Percentiles rank a stretch among this genome's conserved stretches.
Conservation (phyloP, 2,888 invertebrate species). For the Dioctria rufipes region DNA sequence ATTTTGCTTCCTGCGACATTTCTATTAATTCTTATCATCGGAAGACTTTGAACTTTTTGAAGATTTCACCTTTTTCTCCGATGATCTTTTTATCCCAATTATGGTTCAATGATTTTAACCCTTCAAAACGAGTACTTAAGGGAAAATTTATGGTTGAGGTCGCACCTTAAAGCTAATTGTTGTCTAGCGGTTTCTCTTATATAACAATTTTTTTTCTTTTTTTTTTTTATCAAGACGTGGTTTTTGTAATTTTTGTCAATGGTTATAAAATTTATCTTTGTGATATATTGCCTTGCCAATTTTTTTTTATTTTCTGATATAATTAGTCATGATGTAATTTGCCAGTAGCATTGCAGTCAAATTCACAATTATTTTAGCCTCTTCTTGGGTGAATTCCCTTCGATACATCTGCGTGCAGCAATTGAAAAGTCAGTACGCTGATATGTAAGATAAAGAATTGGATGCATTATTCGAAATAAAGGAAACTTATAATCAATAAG, state of each 20-base stretch:
- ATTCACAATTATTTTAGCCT: no score
- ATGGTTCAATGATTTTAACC: conserved; percentile 25
- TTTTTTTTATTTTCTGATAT: background rate
- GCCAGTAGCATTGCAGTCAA: no score
- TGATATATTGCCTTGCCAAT: conserved; percentile 8
- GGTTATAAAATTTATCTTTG: conserved; percentile 14
- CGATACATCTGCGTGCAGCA: no score
- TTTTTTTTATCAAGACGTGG: background rate
- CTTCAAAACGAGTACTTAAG: conserved; percentile 2
- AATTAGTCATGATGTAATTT: background rate
- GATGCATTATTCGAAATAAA: no score
- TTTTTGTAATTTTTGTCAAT: background rate
- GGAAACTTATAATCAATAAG: no score
- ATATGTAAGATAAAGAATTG: no score
- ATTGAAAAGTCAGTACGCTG: no score
- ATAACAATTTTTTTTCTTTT: background rate
- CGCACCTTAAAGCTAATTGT: background rate
- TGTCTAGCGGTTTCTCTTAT: background rate
- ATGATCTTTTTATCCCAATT: background rate
- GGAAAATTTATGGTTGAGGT: conserved; percentile 31
- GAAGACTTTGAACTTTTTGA: background rate
- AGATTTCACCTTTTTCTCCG: background rate
- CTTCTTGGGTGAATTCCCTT: no score
- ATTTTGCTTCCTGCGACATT: background rate
- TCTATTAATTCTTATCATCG: conserved; percentile 5